Base-by-base conservation (phyloP, 1,140 invertebrate genomes). In the Wiebesia pumilae region DNA sequence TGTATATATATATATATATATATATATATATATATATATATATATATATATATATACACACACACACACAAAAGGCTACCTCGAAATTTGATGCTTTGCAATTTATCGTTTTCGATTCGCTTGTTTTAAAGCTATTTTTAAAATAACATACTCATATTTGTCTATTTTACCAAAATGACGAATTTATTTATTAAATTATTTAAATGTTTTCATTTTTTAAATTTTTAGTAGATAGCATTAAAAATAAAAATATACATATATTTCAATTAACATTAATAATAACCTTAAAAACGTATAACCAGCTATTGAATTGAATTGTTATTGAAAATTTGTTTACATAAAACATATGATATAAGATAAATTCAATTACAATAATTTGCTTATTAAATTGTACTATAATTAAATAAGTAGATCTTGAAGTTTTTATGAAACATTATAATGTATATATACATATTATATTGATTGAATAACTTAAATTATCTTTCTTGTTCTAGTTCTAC, bases 401-500 rank as follows among this genome's bases (percentile, higher is more conserved):
- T 35, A 71, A 4, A 24, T 30, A 30, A 67, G 14, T 7, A 67
- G 7, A 67, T 67, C 21, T 69, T 43, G 24, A 69, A 47, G 69
- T 33, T 43, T 81, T 30, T 83, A 67, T 73, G 14, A n/a, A 12
- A 58, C 19, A 58, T 21, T 58, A 21, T 47, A 47, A 47, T 47
- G 27, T 62, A 62, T 27, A 14, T 62, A 27, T 51, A 33, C 9
- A n/a, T 75, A 38, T 73, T 40, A 58, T 38, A 75, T 82, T 71
- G 30, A 40, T 73, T 51, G 51, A n/a, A 43, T 65, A 65, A 33
- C 12, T 75, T 43, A 54, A 58, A 83, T 88, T 92, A 93, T 91
- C 91, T 91, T 40, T 93, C 91, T 87, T 93, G 89, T 79, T 88
- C 89, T 10, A 35, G 87, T 71, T 90, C 89, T 38, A 90, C 87